phyloP scores from a whole-genome alignment of 2,113 vertebrate genomes.

The Nanorana parkeri region DNA sequence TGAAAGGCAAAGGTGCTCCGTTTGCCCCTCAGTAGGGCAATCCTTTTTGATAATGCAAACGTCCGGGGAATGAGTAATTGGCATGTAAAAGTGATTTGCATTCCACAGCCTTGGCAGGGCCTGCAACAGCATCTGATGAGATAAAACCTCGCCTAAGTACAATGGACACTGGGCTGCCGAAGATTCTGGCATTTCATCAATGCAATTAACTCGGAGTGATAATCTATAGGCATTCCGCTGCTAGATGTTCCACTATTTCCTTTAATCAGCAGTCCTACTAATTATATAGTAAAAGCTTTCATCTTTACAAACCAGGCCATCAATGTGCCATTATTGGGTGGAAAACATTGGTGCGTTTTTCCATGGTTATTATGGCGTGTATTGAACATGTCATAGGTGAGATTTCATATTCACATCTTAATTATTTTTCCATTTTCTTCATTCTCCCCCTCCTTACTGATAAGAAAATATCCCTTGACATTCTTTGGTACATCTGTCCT shows the following conservation, averaged over 20 bases:
- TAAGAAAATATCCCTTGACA: no score
- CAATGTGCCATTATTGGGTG: no score
- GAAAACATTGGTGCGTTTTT: no score
- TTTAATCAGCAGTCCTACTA: conserved; percentile 34
- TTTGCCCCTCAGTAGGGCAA: conserved; percentile 6
- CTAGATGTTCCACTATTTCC: conserved; percentile 18
- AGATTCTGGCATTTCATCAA: conserved; percentile 16
- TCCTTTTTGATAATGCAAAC: conserved; percentile 33
- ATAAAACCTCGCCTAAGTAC: conserved; percentile 7
- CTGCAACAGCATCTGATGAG: conserved; percentile 23
- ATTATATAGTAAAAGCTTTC: conserved; percentile 17
- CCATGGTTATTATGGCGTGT: no score
- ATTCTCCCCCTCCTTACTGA: no score
- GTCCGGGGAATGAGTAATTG: conserved; percentile 26
- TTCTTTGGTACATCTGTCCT: no score
- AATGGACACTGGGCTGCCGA: conserved; percentile 13
- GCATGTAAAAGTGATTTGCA: conserved; percentile 24
- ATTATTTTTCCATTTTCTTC: no score
- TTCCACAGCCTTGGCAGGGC: not conserved
- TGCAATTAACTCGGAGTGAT: conserved; percentile 39
- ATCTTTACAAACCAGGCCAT: not conserved
- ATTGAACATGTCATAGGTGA: no score
- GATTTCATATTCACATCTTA: no score
- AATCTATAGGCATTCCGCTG: conserved; percentile 26
- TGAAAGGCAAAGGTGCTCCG: not conserved